Evolutionary conservation across 2,888 invertebrate species (phyloP), one percentile per base, ranked within the genome.

Genomic region (Dastarcus helophoroides): DNA sequence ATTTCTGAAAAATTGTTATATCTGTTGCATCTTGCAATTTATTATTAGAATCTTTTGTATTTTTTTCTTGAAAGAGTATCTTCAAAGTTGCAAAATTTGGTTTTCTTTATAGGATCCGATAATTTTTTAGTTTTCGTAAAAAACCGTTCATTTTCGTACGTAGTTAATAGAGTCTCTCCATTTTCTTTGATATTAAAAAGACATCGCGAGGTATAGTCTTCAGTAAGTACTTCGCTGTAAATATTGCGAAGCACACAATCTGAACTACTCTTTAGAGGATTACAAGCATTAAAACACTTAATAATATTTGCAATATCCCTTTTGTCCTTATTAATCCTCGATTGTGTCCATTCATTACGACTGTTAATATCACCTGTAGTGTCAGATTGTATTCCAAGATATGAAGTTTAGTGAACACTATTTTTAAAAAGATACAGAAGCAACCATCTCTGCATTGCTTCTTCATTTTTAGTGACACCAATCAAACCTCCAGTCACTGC

Each of bases 401-500:
- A 37, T 32, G 35, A 24, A 28, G 29, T 14, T 12, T 21, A 14
- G 26, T 41, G 35, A 32, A 41, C 28, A 21, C 16, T 17, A 32
- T 38, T 43, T 38, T 44, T 43, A 21, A 40, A 26, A 15, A 37
- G 37, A 40, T 38, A 38, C 31, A 42, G 35, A 37, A 41, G 39
- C 31, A 43, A 11, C 40, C 41, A 42, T 40, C 41, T 40, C 27
- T 37, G 43, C 36, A 47, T 42, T 26, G 41, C 46, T 28, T 48
- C 41, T 42, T 44, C 35, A 41, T 43, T 47, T 46, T 48, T 34
- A 22, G 43, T 42, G n/a, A 42, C 42, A 9, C 41, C 43, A 36
- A 43, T 40, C 23, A 44, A 43, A 25, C 42, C 41, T 40, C 42
- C 45, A 39, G 41, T 40, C 21, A 46, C 37, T 38, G 46, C 44